Base-by-base conservation (phyloP, 1,140 invertebrate species). In the Adoxophyes honmai region DNA sequence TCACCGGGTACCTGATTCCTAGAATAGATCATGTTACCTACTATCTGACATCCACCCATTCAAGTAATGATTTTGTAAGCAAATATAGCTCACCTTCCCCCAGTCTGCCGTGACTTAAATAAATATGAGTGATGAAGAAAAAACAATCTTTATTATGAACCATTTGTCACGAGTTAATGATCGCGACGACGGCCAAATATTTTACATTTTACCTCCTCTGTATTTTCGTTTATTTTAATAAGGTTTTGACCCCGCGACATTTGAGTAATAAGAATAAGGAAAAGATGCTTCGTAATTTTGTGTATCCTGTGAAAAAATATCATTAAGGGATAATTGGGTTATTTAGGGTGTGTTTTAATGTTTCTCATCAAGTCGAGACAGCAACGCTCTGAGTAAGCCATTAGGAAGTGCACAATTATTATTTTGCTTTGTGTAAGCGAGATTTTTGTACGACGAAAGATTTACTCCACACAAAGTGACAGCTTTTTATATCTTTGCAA, bases 301-400 rank as follows among this genome's bases (percentile, higher is more conserved):
- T 48, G 18, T 18, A 9, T 48, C 18, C 42, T 13, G 42, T 11
- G 11, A 48, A 33, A 48, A 33, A 33, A 9, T 10, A 36, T 11
- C 42, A 18, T 18, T 28, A n/a, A 33, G 28, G 16, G 18, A 4
- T 48, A 48, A 48, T 48, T 48, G 42, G 18, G 4, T 48, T 48
- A 28, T 48, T 48, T 28, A 11, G 42, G 28, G 21, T 48, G 42
- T 33, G 9, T 11, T 48, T 48, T 48, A 48, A 48, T 48, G 42
- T 48, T 28, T 21, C 10, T 18, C 42, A 48, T 48, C 21, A 48
- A 13, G 18, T 7, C n/a, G 18, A 16, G 42, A 21, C 14, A 7
- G 10, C 21, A 28, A 28, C 10, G 16, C 16, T 4, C n/a, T 10
- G 16, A 21, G 21, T 28, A 3, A 28, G 2, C 21, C 21, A 2